Evolutionary conservation across 1,140 invertebrate genomes (phyloP).

Genomic region (Leptestheria dahalacensis): DNA sequence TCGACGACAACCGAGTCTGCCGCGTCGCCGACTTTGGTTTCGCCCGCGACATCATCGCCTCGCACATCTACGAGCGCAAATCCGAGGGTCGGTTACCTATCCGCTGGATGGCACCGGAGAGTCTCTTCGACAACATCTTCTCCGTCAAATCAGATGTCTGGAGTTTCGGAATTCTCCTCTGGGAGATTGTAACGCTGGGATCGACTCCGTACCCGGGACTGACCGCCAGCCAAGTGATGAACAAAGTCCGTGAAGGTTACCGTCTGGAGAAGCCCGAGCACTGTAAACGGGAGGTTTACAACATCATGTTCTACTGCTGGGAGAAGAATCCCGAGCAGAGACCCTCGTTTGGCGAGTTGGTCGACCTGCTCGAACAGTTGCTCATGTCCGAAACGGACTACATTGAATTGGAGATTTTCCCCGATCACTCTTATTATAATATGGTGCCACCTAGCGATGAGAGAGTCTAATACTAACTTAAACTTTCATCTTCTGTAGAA

Average conservation of each 20-base stretch:
- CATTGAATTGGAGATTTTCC: conserved; percentile 79
- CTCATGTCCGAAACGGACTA: conserved; percentile 79
- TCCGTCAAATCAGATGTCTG: conserved; percentile 82
- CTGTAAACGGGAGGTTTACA: conserved; percentile 72
- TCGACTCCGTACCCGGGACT: conserved; percentile 30
- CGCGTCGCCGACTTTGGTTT: conserved; percentile 93
- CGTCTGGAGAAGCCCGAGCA: conserved; percentile 76
- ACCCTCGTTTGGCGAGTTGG: conserved; percentile 62
- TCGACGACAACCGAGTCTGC: conserved; percentile 69
- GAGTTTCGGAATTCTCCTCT: conserved; percentile 55
- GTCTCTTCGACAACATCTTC: conserved; percentile 78
- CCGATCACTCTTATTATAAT: conserved; percentile 88
- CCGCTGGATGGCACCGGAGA: conserved; percentile 89
- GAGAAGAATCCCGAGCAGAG: conserved; percentile 58
- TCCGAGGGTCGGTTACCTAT: conserved; percentile 59
- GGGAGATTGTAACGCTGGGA: conserved; percentile 55
- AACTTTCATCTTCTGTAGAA: too few relatives aligned
- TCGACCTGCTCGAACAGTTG: conserved; percentile 59
- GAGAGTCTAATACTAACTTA: conserved; percentile 46
- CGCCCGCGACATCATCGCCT: conserved; percentile 63
- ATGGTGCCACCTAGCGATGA: conserved; percentile 35
- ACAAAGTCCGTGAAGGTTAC: conserved; percentile 60
- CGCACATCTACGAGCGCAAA: conserved; percentile 78
- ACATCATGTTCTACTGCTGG: conserved; percentile 91
- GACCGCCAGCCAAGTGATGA: conserved; percentile 40